Base-by-base conservation (phyloP, 1,140 invertebrate species). In the Lepidurus packardi region DNA sequence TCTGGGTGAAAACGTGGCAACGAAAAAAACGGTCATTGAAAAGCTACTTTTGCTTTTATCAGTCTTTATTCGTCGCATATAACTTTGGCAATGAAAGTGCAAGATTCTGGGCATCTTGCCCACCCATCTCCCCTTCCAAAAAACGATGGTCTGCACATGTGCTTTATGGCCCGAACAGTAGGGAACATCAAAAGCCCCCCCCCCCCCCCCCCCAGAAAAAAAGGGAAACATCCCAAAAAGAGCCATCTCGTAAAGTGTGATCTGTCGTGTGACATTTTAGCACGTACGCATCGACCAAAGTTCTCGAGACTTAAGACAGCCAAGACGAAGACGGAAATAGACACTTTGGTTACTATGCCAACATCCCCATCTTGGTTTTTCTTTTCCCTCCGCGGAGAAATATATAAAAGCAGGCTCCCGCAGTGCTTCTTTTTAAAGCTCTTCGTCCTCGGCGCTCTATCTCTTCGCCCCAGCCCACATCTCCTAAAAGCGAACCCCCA, bases 1-100 rank as follows among this genome's bases (percentile, higher is more conserved):
- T 90, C 89, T 90, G 82, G 45, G 80, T 80, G 78, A 81, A 75
- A 47, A 75, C 10, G 76, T 43, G 78, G 1, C n/a, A 34, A 13
- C 43, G 25, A 73, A 76, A 76, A 79, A 76, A 77, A 76, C 25
- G 13, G 42, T 8, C 5, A 45, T 44, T n/a, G 6, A 65, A 65
- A 7, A 65, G 9, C 9, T 13, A n/a, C 21, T 65, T 65, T n/a
- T 65, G 6, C 21, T 21, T 65, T 65, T 16, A 16, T 65, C 53
- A 1, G 6, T 65, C 21, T 1, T 16, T 21, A n/a, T 13, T 13
- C 53, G 16, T 21, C 21, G 13, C 6, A 13, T 65, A 13, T 0
- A 7, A 65, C 9, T 16, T 65, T 65, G 53, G 53, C 53, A 65
- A 65, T 7, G 53, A 65, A 65, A 65, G 5, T 21, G 53, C 0